Evolutionary conservation across 1,140 invertebrate genomes (phyloP).

Genomic region (Brachionus asplanchnoidis): DNA sequence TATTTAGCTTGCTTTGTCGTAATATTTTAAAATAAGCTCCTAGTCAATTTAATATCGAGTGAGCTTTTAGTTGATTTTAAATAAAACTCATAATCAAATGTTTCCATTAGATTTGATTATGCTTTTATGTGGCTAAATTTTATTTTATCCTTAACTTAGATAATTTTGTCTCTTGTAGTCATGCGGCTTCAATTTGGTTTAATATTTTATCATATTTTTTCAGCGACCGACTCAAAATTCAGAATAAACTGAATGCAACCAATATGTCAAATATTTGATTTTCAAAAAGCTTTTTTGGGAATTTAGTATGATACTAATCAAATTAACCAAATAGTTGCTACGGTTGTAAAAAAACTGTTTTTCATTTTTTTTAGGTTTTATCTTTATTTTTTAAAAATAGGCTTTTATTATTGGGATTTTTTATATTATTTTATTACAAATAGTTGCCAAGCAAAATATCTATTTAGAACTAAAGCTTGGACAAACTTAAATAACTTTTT

Average conservation of each 20-base stretch:
- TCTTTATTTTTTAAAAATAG: not conserved
- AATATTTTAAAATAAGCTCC: not conserved
- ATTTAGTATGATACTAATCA: not conserved
- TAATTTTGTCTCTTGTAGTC: not conserved
- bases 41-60: not conserved
- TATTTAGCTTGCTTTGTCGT: not conserved
- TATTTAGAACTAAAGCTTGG: not conserved
- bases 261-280: not conserved
- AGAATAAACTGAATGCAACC: not conserved
- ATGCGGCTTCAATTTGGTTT: not conserved
- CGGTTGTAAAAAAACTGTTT: not conserved
- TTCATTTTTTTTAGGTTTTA: not conserved
- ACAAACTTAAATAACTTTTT: not conserved
- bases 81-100: not conserved
- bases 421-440: not conserved
- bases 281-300: not conserved
- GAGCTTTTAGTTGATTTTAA: not conserved
- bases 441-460: not conserved
- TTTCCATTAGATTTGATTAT: not conserved
- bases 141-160: too few species aligned
- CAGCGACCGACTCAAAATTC: not conserved
- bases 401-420: not conserved
- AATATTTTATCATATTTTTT: not conserved
- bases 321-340: not conserved
- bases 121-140: not conserved